phyloP scores from a whole-genome alignment of 1,140 invertebrate genomes.

The Drosophila yakuba region DNA sequence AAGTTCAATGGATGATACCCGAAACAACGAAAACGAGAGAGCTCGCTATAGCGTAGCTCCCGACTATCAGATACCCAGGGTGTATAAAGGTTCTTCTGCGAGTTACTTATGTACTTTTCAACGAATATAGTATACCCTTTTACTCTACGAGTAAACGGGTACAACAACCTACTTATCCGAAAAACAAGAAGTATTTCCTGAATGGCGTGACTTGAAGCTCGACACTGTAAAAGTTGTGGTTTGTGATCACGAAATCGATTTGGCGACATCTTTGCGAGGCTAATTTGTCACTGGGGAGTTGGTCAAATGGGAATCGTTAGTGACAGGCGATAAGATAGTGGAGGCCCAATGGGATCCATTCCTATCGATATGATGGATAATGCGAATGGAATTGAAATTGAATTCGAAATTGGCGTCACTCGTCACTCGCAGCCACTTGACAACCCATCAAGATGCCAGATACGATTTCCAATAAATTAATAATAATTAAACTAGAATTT shows the following conservation, averaged over 20 bases:
- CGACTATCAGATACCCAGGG: no score
- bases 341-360: not conserved
- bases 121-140: no score
- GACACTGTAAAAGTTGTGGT: not conserved
- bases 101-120: no score
- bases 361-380: constrained; percentile 33
- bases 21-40: not conserved
- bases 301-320: constrained; percentile 3
- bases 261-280: constrained; percentile 9
- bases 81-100: no score
- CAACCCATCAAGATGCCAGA: constrained; percentile 24
- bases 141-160: no score
- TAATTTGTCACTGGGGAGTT: constrained; percentile 5
- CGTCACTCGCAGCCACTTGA: constrained; percentile 22
- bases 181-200: not conserved
- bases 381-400: constrained; percentile 33
- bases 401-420: constrained; percentile 25
- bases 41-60: no score
- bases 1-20: not conserved
- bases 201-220: not conserved
- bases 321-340: constrained; percentile 31
- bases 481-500: constrained; percentile 66
- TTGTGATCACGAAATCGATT: constrained; percentile 13
- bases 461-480: constrained; percentile 49
- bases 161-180: not conserved